Percentiles rank a stretch among this genome's conserved stretches.
Conservation (phyloP, 2,888 invertebrate species). For the Liodrosophila aerea region DNA sequence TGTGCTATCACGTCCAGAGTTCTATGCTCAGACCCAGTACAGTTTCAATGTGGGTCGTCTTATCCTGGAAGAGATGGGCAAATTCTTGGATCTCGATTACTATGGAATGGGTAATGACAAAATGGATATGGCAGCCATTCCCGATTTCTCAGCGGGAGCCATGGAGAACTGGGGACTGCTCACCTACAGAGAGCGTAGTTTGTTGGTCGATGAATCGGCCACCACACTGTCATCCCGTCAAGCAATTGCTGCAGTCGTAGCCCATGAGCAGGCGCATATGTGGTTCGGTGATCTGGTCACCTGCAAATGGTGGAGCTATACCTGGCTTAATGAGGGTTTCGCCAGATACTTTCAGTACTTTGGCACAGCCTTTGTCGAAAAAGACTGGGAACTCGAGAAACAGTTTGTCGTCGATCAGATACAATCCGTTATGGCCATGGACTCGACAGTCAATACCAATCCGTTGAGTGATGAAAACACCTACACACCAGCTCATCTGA, state of each 20-base stretch:
- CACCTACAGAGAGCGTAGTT: constrained; percentile 89
- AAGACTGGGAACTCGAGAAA: constrained; percentile 85
- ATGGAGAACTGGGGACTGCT: constrained; percentile 97
- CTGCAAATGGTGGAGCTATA: constrained; percentile 84
- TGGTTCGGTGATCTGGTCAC: constrained; percentile 87
- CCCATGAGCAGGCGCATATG: constrained; percentile 85
- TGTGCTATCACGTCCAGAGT: constrained; percentile 88
- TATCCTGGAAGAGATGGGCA: constrained; percentile 83
- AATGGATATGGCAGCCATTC: constrained; percentile 92
- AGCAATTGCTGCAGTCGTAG: constrained; percentile 85
- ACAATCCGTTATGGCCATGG: constrained; percentile 85
- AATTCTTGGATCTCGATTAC: constrained; percentile 85
- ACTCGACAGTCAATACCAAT: constrained; percentile 85
- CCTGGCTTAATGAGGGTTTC: constrained; percentile 87
- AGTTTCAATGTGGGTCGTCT: constrained; percentile 85
- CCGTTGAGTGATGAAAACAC: constrained; percentile 85
- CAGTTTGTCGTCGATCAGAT: constrained; percentile 89
- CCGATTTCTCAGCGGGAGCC: constrained; percentile 92
- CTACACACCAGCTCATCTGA: constrained; percentile 84
- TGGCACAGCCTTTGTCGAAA: constrained; percentile 84
- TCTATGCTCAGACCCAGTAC: constrained; percentile 86
- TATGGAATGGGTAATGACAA: constrained; percentile 85
- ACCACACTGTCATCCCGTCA: constrained; percentile 85
- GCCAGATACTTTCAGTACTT: constrained; percentile 89
- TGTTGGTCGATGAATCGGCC: constrained; percentile 86